A percentile compares a stretch with the other conserved stretches of the same genome.
phyloP scores from a whole-genome alignment of 2,888 invertebrate genomes.

The Teleogryllus oceanicus region DNA sequence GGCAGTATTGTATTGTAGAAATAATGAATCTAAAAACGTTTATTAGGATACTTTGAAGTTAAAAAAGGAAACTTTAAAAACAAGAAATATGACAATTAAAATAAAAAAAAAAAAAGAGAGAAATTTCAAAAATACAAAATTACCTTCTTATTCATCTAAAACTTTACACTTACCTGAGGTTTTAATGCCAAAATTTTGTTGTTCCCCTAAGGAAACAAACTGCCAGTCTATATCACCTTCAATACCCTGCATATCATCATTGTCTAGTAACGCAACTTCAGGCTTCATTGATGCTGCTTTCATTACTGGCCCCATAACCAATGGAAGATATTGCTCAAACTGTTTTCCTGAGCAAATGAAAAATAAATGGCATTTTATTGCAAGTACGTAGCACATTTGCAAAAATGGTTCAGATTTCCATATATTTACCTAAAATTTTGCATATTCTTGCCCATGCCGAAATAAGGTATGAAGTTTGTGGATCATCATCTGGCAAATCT shows the following conservation, averaged over 20 bases:
- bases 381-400: too few relatives aligned
- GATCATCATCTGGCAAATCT: conserved; percentile 83
- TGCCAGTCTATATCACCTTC: conserved; percentile 91
- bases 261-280: conserved; percentile 85
- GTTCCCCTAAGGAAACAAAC: conserved; percentile 88
- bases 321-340: conserved; percentile 86
- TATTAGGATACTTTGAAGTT: neutral
- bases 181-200: conserved; percentile 91
- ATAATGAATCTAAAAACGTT: too few relatives aligned
- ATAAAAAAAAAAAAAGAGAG: too few relatives aligned
- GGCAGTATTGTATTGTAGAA: too few relatives aligned
- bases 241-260: conserved; percentile 77
- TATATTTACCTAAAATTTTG: conserved; percentile 70
- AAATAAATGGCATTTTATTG: too few relatives aligned
- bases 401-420: neutral
- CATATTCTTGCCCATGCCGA: conserved; percentile 99
- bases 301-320: conserved; percentile 94
- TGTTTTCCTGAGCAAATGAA: conserved; percentile 58
- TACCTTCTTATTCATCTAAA: neutral
- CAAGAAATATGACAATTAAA: neutral
- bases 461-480: conserved; percentile 95
- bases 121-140: conserved; percentile 3
- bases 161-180: conserved; percentile 63
- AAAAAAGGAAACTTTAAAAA: neutral
- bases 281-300: conserved; percentile 90